Conservation (phyloP, 1,140 invertebrate species). For the Drosophila orosa region DNA sequence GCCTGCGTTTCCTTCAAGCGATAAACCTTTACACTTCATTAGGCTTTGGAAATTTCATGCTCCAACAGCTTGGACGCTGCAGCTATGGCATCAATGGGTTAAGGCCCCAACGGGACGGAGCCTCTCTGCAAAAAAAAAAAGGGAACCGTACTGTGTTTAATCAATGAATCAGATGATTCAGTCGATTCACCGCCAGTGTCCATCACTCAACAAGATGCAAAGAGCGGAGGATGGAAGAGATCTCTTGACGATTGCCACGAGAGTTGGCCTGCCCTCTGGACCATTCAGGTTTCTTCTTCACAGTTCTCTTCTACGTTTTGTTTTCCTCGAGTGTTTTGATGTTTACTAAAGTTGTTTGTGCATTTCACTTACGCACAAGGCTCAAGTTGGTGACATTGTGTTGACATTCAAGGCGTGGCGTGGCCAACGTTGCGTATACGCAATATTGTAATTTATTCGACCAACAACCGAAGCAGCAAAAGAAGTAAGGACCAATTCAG, state of each 20-base stretch:
- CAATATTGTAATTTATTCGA: constrained; percentile 51
- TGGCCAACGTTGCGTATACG: constrained; percentile 49
- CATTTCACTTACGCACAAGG: constrained; percentile 55
- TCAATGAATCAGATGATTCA: constrained; percentile 79
- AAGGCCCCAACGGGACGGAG: constrained; percentile 32
- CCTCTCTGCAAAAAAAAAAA: constrained; percentile 15
- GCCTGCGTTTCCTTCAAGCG: constrained; percentile 59
- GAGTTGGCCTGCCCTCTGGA: constrained; percentile 19
- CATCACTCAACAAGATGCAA: constrained; percentile 67
- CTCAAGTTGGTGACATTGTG: constrained; percentile 51
- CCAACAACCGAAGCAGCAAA: constrained; percentile 12
- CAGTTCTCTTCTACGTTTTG: not conserved
- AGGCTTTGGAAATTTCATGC: constrained; percentile 77
- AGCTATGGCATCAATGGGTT: constrained; percentile 65
- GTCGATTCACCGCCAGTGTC: constrained; percentile 61
- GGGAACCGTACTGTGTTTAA: constrained; percentile 60
- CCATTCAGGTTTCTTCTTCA: constrained; percentile 9
- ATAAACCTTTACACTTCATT: constrained; percentile 83
- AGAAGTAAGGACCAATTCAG: not conserved
- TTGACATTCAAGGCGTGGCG: constrained; percentile 63
- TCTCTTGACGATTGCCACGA: constrained; percentile 37
- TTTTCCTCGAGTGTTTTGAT: constrained; percentile 45
- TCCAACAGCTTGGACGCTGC: constrained; percentile 66
- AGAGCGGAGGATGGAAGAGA: constrained; percentile 11
- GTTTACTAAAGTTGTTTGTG: constrained; percentile 52